Evolutionary conservation across 2,888 invertebrate species (phyloP).

Genomic region (Drosophila histrio): DNA sequence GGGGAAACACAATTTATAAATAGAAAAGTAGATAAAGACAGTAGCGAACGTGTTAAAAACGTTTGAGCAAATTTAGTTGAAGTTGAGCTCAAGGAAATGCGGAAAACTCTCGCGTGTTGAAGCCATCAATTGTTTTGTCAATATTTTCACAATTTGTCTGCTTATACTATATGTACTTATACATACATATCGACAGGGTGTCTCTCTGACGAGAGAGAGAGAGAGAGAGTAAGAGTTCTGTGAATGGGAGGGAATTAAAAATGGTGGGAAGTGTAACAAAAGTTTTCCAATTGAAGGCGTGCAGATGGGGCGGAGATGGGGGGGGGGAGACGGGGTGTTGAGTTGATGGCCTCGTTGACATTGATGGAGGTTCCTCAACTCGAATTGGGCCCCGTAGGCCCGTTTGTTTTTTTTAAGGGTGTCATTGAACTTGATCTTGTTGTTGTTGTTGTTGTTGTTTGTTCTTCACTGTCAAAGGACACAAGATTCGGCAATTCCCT

Average conservation of each 20-base stretch:
- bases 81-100: too few relatives aligned
- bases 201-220: constrained; percentile 32
- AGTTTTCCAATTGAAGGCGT: constrained; percentile 69
- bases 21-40: constrained; percentile 29
- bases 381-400: constrained; percentile 41
- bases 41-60: constrained; percentile 4
- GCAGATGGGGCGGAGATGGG: not conserved
- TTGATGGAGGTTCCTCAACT: constrained; percentile 65
- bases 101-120: constrained; percentile 53
- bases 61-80: not conserved
- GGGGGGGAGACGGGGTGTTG: not conserved
- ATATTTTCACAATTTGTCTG: constrained; percentile 73
- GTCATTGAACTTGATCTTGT: constrained; percentile 75
- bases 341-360: constrained; percentile 50
- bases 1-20: constrained; percentile 31
- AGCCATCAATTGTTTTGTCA: constrained; percentile 76
- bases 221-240: constrained; percentile 25
- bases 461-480: constrained; percentile 34
- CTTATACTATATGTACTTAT: too few relatives aligned
- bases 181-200: constrained; percentile 53
- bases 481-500: constrained; percentile 1
- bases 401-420: constrained; percentile 53
- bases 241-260: constrained; percentile 35
- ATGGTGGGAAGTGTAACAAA: constrained; percentile 65
- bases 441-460: constrained; percentile 62